Conservation (phyloP, 1,140 invertebrate genomes). For the Hestina assimilis region DNA sequence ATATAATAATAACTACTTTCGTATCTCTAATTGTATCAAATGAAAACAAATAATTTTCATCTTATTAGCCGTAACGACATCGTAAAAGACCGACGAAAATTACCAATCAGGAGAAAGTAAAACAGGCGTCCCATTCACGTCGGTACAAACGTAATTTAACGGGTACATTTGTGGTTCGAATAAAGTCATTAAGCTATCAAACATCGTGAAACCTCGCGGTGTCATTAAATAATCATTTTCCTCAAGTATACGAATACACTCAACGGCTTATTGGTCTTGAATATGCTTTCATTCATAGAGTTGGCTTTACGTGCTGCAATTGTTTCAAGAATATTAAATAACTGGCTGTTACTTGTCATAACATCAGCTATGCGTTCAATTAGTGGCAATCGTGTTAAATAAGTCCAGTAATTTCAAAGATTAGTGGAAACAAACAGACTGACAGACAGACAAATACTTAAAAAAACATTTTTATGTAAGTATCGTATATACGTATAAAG, state of each 20-base stretch:
- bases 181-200: constrained; percentile 41
- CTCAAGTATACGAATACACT: constrained; percentile 11
- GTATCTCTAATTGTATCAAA: neutral
- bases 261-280: neutral
- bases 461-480: too few relatives aligned
- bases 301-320: neutral
- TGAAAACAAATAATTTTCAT: neutral
- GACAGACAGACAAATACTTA: too few relatives aligned
- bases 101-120: constrained; percentile 21
- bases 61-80: neutral
- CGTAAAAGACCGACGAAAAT: neutral
- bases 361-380: too few relatives aligned
- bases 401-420: too few relatives aligned
- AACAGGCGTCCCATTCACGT: constrained; percentile 21
- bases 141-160: constrained; percentile 27
- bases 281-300: neutral
- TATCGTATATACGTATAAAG: too few relatives aligned
- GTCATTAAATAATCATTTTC: constrained; percentile 36
- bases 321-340: too few relatives aligned
- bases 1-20: neutral
- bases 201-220: constrained; percentile 29
- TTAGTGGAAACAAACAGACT: too few relatives aligned
- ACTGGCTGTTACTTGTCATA: too few relatives aligned
- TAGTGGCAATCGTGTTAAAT: too few relatives aligned
- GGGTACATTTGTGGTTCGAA: constrained; percentile 31